Base-by-base conservation (phyloP, 1,140 invertebrate genomes). In the Calosoma granatense region DNA sequence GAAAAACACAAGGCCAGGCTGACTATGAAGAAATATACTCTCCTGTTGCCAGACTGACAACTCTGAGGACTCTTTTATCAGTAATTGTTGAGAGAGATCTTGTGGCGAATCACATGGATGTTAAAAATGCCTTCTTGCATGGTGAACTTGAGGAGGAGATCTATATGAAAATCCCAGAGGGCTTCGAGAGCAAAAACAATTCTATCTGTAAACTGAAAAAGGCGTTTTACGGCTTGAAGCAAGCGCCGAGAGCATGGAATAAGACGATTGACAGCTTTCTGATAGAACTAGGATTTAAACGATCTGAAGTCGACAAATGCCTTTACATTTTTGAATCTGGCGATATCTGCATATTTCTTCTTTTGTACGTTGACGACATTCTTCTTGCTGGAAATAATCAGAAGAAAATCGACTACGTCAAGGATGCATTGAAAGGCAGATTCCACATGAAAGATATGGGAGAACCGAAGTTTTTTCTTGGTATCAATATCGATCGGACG, bases 121-220 rank as follows among this genome's bases (percentile, higher is more conserved):
- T 77, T 1, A 72, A 69, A 60, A 70, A 70, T 55, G 75, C 74
- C 1, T 76, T 73, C 60, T 64, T 72, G 56, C 66, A 76, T 64
- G 76, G 66, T 12, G 59, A 64, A 26, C 62, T 72, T 22, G 61
- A 72, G 4, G 70, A 75, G 63, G 65, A 64, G 17, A 65, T 76
- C n/a, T 78, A 63, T 65, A 74, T 76, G 68, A 58, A 59, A 47
- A 69, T 61, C 64, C 72, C 71, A 54, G n/a, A n/a, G n/a, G n/a
- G n/a, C n/a, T n/a, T n/a, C n/a, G n/a, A n/a, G n/a, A n/a, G n/a
- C n/a, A n/a, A n/a, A n/a, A n/a, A n/a, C n/a, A n/a, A n/a, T n/a
- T n/a, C n/a, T n/a, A n/a, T n/a, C n/a, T n/a, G n/a, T n/a, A n/a
- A n/a, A n/a, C n/a, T n/a, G n/a, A n/a, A n/a, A n/a, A n/a, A n/a